Evolutionary conservation across 2,797 vertebrate genomes (phyloP).

Genomic region (Rhyacichthys aspro): DNA sequence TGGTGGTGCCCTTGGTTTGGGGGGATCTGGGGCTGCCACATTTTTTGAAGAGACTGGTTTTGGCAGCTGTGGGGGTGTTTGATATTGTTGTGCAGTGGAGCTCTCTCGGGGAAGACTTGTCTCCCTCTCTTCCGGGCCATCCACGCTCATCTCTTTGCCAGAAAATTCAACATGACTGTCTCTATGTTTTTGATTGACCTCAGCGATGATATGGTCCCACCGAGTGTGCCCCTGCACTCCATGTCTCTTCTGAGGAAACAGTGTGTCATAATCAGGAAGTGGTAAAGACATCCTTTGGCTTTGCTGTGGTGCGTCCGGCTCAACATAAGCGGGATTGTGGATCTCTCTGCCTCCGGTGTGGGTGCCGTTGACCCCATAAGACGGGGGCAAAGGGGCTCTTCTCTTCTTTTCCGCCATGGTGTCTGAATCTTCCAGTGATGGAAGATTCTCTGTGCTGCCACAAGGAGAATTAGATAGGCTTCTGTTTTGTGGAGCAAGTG

Average conservation of each 20-base stretch:
- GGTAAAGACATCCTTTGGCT: constrained; percentile 58
- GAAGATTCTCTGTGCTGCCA: constrained; percentile 64
- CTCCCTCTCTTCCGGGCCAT: constrained; percentile 56
- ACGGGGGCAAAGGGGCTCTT: constrained; percentile 53
- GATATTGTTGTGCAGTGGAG: constrained; percentile 23
- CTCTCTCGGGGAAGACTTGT: constrained; percentile 34
- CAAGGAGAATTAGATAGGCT: constrained; percentile 40
- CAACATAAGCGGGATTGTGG: constrained; percentile 47
- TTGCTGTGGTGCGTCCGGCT: constrained; percentile 38
- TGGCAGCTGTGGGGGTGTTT: constrained; percentile 24
- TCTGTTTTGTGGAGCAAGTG: constrained; percentile 63
- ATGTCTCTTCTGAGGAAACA: constrained; percentile 79
- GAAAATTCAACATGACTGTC: constrained; percentile 30
- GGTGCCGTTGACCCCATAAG: constrained; percentile 3
- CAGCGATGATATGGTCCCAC: constrained; percentile 83
- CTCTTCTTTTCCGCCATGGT: constrained; percentile 65
- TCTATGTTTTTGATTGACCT: constrained; percentile 75
- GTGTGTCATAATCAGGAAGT: constrained; percentile 80
- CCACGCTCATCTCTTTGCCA: constrained; percentile 79
- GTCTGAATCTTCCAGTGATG: constrained; percentile 43
- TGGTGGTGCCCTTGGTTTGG: constrained; percentile 39
- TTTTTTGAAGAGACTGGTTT: constrained; percentile 55
- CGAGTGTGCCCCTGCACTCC: constrained; percentile 74
- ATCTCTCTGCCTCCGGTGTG: constrained; percentile 48
- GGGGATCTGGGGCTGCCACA: constrained; percentile 53